Percentiles rank a stretch among this genome's conserved stretches.
phyloP scores from a whole-genome alignment of 2,113 vertebrate species.

The Oenanthe melanoleuca region DNA sequence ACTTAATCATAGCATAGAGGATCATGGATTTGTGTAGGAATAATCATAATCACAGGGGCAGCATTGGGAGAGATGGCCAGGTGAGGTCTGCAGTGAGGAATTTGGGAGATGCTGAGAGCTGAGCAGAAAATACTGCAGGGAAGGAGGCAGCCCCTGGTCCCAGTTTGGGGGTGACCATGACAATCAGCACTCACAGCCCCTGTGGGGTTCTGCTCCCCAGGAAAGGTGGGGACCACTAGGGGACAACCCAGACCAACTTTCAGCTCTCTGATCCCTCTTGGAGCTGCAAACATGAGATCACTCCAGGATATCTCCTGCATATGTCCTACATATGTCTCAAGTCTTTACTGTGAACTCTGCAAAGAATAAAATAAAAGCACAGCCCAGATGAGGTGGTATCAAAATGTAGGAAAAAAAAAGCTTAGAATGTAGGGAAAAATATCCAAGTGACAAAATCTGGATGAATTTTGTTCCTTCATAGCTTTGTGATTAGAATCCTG shows the following conservation, averaged over 20 bases:
- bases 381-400: background rate
- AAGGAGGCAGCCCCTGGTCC: background rate
- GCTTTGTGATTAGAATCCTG: background rate
- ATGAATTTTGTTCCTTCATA: background rate
- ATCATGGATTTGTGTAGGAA: background rate
- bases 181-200: background rate
- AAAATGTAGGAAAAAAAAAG: background rate
- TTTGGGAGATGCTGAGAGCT: background rate
- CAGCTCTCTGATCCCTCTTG: conserved; percentile 25
- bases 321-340: conserved; percentile 62
- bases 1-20: background rate
- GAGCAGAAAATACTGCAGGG: background rate
- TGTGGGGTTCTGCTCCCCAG: background rate
- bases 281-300: conserved; percentile 59
- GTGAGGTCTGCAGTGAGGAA: background rate
- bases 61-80: background rate
- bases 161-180: background rate
- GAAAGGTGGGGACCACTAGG: conserved; percentile 58
- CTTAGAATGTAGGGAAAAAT: background rate
- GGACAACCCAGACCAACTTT: conserved; percentile 55
- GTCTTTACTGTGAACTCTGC: background rate
- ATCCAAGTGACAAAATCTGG: background rate
- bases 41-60: background rate
- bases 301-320: conserved; percentile 48
- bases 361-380: background rate